phyloP scores from a whole-genome alignment of 2,888 invertebrate species.

The Papilio protenor region DNA sequence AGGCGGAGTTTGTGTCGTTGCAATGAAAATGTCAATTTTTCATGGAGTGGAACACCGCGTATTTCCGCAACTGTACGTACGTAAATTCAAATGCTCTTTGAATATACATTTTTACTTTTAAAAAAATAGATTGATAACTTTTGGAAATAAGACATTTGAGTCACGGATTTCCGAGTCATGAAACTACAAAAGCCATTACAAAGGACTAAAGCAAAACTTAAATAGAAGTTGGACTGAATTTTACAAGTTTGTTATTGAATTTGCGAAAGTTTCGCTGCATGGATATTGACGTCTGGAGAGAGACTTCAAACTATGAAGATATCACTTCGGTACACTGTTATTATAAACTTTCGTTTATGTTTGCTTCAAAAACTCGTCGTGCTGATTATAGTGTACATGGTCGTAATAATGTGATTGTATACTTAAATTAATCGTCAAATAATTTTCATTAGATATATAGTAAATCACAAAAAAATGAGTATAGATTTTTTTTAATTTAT shows the following conservation, averaged over 20 bases:
- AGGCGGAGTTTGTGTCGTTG: too few species aligned
- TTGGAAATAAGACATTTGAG: slow-evolving; percentile 12
- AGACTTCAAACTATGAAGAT: slow-evolving; percentile 41
- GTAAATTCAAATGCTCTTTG: too few species aligned
- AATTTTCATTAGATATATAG: too few species aligned
- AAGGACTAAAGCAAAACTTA: slow-evolving; percentile 33
- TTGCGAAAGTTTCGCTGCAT: slow-evolving; percentile 29
- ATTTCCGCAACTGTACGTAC: too few species aligned
- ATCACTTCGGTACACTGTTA: slow-evolving; percentile 39
- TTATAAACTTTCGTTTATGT: slow-evolving; percentile 35
- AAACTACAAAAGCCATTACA: slow-evolving; percentile 40
- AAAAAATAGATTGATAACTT: slow-evolving; percentile 17
- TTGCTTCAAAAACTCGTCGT: slow-evolving; percentile 23
- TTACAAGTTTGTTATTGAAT: slow-evolving; percentile 39
- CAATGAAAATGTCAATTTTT: too few species aligned
- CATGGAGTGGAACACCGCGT: too few species aligned
- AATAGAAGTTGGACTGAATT: slow-evolving; percentile 33
- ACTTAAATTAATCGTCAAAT: too few species aligned
- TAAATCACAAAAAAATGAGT: too few species aligned
- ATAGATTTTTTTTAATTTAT: too few species aligned
- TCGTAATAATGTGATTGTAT: background rate
- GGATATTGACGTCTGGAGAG: slow-evolving; percentile 42
- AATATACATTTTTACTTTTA: too few species aligned
- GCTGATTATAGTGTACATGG: background rate
- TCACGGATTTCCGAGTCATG: slow-evolving; percentile 32